Evolutionary conservation across 2,113 vertebrate species (phyloP), one percentile per base, ranked within the genome.

Genomic region (Ictidomys tridecemlineatus): DNA sequence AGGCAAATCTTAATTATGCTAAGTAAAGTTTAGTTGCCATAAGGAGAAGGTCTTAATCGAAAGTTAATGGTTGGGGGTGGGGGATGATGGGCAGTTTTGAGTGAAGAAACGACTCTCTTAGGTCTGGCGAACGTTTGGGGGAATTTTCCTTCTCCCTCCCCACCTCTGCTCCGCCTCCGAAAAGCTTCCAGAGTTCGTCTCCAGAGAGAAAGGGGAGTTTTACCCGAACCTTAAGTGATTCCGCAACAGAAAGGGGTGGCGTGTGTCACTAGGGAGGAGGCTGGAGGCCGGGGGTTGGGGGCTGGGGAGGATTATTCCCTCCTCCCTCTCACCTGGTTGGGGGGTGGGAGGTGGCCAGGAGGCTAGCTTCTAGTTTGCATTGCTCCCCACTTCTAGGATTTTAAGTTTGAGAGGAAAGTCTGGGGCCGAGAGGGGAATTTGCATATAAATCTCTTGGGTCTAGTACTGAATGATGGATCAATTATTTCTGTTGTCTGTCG

Each of bases 1-100:
- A 86, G 85, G 92, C 95, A 97, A 96, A 96, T 96, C 97, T 97
- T 96, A 97, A 98, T 98, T 97, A 97, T 96, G 97, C 96, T 96
- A 97, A 97, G 93, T 94, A 93, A 97, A 97, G 97, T 95, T 95
- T 95, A 97, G 96, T 95, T 94, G 88, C 97, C 85, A 69, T 96
- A 92, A 97, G 90, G 96, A 95, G 97, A 61, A 97, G 96, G 94
- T 97, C 97, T 97, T 97, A 97, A 98, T 97, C 91, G 72, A 96
- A 97, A 91, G 90, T 94, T 95, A 97, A 97, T 96, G 83, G 89
- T 61, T 34, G 82, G 61, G 61, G 78, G 48, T 37, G 37, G n/a
- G 45, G 85, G 61, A 20, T 79, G 89, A 87, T 24, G 72, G 78
- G 89, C 69, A 77, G 88, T 82, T 91, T 73, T 85, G 89, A 67